Percentiles rank a stretch among this genome's conserved stretches.
Conservation (phyloP, 1,140 invertebrate genomes). For the Lutraria rhynchaena region DNA sequence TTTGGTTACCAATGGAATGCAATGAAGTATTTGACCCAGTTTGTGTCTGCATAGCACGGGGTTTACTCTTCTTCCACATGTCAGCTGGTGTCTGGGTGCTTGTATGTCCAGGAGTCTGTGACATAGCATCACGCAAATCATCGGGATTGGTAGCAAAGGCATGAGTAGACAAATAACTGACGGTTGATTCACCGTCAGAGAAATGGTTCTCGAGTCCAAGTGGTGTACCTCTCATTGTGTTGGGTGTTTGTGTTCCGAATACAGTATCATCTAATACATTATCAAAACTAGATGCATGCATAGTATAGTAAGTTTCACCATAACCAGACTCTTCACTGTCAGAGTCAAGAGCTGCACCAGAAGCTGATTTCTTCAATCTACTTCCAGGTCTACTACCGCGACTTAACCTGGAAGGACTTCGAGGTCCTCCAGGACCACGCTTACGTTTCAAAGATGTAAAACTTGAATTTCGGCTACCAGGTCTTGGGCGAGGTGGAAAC, state of each 20-base stretch:
- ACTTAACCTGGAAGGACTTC: constrained; percentile 51
- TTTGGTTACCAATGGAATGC: constrained; percentile 74
- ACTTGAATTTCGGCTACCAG: constrained; percentile 56
- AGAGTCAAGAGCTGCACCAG: constrained; percentile 71
- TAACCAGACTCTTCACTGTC: constrained; percentile 80
- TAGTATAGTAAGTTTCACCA: constrained; percentile 78
- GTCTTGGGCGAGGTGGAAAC: constrained; percentile 51
- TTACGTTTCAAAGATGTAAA: constrained; percentile 60
- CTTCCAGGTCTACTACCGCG: constrained; percentile 56
- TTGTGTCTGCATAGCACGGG: constrained; percentile 68
- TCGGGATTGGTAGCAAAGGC: constrained; percentile 73
- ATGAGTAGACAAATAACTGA: constrained; percentile 72
- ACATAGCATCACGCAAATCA: constrained; percentile 69
- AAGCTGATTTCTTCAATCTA: constrained; percentile 70
- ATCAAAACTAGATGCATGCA: constrained; percentile 80
- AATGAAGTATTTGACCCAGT: constrained; percentile 73
- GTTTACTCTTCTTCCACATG: constrained; percentile 60
- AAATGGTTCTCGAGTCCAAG: constrained; percentile 65
- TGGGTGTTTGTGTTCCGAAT: constrained; percentile 53
- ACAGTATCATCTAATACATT: constrained; percentile 73
- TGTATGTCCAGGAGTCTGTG: constrained; percentile 76
- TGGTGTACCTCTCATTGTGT: constrained; percentile 71
- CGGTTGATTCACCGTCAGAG: constrained; percentile 77
- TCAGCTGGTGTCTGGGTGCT: constrained; percentile 74
- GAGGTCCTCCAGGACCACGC: constrained; percentile 53